A percentile compares a stretch with the other conserved stretches of the same genome.
phyloP scores from a whole-genome alignment of 2,888 invertebrate genomes.

The Cryptophagus acutangulus region DNA sequence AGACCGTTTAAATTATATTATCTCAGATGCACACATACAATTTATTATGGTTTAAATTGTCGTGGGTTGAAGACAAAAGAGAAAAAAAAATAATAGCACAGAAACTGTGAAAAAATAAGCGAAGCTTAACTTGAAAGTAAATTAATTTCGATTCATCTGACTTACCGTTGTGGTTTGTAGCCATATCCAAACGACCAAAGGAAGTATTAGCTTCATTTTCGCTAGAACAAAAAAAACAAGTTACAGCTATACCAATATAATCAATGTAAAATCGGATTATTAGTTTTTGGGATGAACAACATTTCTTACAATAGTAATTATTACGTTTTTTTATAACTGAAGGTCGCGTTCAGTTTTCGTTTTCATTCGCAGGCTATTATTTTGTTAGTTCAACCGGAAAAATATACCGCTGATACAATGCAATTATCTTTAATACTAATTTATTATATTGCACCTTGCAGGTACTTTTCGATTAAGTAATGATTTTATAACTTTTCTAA shows the following conservation, averaged over 20 bases:
- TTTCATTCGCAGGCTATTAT: no score
- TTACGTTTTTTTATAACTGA: no score
- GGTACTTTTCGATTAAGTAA: background rate
- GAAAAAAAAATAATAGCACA: conserved; percentile 4
- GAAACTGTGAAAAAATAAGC: no score
- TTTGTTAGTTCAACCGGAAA: no score
- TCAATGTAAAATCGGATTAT: no score
- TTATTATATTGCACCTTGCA: background rate
- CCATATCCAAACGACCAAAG: conserved; percentile 87
- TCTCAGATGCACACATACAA: background rate
- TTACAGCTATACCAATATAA: no score
- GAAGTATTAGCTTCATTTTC: conserved; percentile 89
- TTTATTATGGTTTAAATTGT: background rate
- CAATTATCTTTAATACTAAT: no score
- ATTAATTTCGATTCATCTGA: conserved; percentile 37
- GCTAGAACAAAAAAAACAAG: conserved; percentile 70
- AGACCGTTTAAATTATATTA: background rate
- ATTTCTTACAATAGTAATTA: no score
- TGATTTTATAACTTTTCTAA: background rate
- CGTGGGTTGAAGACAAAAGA: no score
- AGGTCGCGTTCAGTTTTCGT: no score
- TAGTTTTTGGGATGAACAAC: no score
- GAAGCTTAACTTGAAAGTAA: conserved; percentile 9
- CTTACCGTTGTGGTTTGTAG: conserved; percentile 78
- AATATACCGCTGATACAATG: no score